Percentiles rank a stretch among this genome's conserved stretches.
phyloP scores from a whole-genome alignment of 1,140 invertebrate species.

The Bombyx mandarina region DNA sequence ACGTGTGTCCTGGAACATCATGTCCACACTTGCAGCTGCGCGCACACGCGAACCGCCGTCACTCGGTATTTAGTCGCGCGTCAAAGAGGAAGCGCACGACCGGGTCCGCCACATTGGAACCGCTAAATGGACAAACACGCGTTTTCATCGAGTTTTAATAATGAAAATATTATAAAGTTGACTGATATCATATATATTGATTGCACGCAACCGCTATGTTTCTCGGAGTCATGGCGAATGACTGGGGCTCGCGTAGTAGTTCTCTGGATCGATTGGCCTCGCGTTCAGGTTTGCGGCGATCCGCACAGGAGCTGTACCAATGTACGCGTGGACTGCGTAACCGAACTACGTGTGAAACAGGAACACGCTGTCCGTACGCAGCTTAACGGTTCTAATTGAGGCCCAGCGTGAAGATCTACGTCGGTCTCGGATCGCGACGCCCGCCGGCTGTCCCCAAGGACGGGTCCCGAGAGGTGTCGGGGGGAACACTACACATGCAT shows the following conservation, averaged over 20 bases:
- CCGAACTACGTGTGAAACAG: slow-evolving; percentile 8
- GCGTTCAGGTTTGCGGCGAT: slow-evolving; percentile 10
- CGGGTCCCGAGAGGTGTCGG: too few relatives aligned
- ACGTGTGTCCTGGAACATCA: too few relatives aligned
- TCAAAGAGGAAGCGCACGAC: slow-evolving; percentile 1
- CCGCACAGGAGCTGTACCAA: slow-evolving; percentile 10
- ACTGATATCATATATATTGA: slow-evolving; percentile 1
- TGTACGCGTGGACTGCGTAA: background rate
- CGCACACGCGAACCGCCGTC: too few relatives aligned
- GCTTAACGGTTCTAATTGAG: slow-evolving; percentile 9
- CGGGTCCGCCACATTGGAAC: background rate
- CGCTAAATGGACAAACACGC: background rate
- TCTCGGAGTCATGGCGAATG: too few relatives aligned
- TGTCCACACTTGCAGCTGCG: too few relatives aligned
- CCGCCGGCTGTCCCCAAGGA: too few relatives aligned
- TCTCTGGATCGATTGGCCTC: slow-evolving; percentile 8
- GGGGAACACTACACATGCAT: too few relatives aligned
- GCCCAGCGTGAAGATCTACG: too few relatives aligned
- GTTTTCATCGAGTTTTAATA: slow-evolving; percentile 1
- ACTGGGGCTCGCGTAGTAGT: background rate
- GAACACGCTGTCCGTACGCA: slow-evolving; percentile 8
- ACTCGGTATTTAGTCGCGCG: too few relatives aligned
- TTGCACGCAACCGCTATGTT: background rate
- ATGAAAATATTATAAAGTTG: slow-evolving; percentile 1
- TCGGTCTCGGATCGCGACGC: too few relatives aligned